A percentile compares a stretch with the other conserved stretches of the same genome.
Conservation (phyloP, 2,888 invertebrate genomes). For the Polyploca ridens region DNA sequence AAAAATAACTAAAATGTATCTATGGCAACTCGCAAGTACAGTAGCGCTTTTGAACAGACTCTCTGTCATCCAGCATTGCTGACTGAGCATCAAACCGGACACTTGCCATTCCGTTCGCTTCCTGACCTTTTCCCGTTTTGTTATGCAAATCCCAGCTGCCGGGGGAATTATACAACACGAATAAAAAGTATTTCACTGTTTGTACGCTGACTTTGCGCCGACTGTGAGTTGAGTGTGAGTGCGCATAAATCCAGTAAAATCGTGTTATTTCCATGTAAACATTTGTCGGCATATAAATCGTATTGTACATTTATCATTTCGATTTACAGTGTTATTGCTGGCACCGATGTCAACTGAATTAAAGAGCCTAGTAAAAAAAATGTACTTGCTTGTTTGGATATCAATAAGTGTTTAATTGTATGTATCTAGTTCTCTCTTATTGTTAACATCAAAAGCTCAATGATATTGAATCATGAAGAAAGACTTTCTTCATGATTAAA, state of each 20-base stretch:
- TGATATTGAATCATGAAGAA: too few species aligned
- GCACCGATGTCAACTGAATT: not conserved
- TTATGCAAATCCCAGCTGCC: conserved; percentile 79
- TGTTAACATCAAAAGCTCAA: too few species aligned
- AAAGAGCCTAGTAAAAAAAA: not conserved
- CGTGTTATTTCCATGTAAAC: conserved; percentile 50
- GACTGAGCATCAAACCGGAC: conserved; percentile 78
- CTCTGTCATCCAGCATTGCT: conserved; percentile 62
- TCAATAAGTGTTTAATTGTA: not conserved
- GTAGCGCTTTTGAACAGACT: conserved; percentile 42
- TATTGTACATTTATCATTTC: conserved; percentile 24
- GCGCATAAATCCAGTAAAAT: conserved; percentile 72
- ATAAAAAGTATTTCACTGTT: conserved; percentile 82
- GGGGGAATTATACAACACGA: conserved; percentile 78
- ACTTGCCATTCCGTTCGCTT: conserved; percentile 82
- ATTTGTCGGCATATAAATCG: conserved; percentile 42
- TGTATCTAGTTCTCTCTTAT: too few species aligned
- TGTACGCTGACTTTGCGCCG: conserved; percentile 78
- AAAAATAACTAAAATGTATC: not conserved
- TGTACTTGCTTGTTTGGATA: not conserved
- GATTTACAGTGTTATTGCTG: not conserved
- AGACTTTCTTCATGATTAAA: too few species aligned
- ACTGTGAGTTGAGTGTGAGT: conserved; percentile 72
- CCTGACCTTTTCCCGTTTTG: conserved; percentile 83
- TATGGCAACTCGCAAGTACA: conserved; percentile 43